Conservation (phyloP, 1,140 invertebrate genomes). For the Bombus pascuorum region DNA sequence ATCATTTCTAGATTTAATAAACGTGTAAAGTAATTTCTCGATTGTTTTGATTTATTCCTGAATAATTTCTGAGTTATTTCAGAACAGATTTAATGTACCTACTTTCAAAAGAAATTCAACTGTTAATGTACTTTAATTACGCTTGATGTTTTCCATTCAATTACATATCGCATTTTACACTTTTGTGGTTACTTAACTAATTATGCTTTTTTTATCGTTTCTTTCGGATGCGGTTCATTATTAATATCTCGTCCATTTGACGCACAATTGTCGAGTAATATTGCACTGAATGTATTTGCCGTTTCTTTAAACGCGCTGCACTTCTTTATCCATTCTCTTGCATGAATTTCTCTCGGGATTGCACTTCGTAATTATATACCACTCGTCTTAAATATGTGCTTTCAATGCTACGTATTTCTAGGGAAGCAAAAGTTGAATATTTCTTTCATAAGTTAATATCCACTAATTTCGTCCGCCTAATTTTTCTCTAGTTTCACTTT, state of each 20-base stretch:
- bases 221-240: background rate
- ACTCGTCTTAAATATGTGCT: conserved; percentile 14
- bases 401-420: background rate
- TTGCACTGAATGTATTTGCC: background rate
- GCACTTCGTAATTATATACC: conserved; percentile 16
- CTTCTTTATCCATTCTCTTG: conserved; percentile 3
- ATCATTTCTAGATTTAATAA: no score
- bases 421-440: background rate
- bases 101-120: background rate
- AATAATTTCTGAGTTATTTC: background rate
- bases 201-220: background rate
- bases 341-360: conserved; percentile 20
- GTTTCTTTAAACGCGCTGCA: background rate
- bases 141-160: background rate
- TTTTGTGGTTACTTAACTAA: no score
- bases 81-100: background rate
- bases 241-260: background rate
- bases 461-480: background rate
- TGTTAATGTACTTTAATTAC: background rate
- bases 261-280: conserved; percentile 18
- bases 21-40: no score
- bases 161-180: background rate
- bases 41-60: no score
- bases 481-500: background rate
- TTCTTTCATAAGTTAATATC: background rate